A percentile compares a stretch with the other conserved stretches of the same genome.
These are phyloP conservation scores for Squalus acanthias DNA, from an alignment of 2,797 vertebrate genomes.

Conservation along the genomic window DNA sequence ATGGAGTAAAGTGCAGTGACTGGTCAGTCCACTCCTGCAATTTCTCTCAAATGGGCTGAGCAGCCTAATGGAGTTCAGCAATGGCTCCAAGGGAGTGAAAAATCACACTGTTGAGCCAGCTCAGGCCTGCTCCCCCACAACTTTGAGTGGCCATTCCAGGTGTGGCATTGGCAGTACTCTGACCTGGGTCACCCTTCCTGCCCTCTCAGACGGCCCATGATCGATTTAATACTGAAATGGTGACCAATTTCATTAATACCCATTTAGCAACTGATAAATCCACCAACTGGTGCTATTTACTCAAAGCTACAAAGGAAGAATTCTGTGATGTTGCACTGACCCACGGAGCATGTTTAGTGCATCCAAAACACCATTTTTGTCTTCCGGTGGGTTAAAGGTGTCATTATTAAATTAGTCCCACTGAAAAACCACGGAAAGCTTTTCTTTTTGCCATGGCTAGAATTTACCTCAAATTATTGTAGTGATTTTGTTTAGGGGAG, in stretches of 20 bases:
- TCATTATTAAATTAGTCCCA: too few relatives aligned
- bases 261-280: neutral
- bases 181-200: neutral
- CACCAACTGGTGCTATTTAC: neutral
- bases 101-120: neutral
- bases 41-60: neutral
- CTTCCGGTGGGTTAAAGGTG: neutral
- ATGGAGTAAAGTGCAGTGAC: neutral
- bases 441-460: neutral
- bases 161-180: neutral
- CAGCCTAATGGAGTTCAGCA: neutral
- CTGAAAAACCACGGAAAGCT: neutral
- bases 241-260: neutral
- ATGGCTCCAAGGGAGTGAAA: neutral
- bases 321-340: neutral
- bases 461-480: neutral
- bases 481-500: neutral
- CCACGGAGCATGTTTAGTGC: neutral
- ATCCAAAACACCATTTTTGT: neutral
- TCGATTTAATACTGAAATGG: too few relatives aligned
- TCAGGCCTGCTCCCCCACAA: neutral
- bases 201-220: neutral
- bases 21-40: neutral
- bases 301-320: neutral
- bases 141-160: neutral